Base-by-base conservation (phyloP, 2,888 invertebrate genomes). In the Teleiodes luculella region DNA sequence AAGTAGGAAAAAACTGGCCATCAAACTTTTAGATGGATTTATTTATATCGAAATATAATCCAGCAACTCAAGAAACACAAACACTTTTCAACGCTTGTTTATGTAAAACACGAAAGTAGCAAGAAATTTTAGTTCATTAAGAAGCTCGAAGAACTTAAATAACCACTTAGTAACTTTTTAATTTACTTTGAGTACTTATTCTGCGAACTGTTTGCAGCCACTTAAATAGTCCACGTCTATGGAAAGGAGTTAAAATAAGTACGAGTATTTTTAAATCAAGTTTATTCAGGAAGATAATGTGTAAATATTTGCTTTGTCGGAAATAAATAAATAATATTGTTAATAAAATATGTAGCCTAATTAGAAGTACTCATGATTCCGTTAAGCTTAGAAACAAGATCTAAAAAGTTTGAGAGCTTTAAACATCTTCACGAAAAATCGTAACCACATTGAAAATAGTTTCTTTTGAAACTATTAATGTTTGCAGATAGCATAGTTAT, bases 141-240 rank as follows among this genome's bases (percentile, higher is more conserved):
- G 43, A 10, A 43, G n/a, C 13, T 43, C 28, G 43, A 28, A 8
- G 28, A 43, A 43, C 43, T 43, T 43, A 43, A 43, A 43, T 43
- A 41, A 46, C 30, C 31, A 46, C 28, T 46, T 46, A 47, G 33
- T 35, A 47, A 35, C 47, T 35, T 35, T 47, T 47, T 47, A 18
- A 35, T 47, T 47, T 47, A 24, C 43, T 43, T 43, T 43, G 43
- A 43, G 20, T 43, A 43, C 31, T 47, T 47, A n/a, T 14, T 16
- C 16, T 16, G 31, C 31, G 16, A 65, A 43, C 28, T 43, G 43
- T 43, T 43, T 43, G 20, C 14, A 41, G 39, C 39, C 39, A 41
- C 39, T 41, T 41, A 41, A 10, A 41, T 41, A 41, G 39, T 41
- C 39, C 10, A 11, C 39, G 39, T 16, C 39, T 41, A 41, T 41